These are phyloP conservation scores for Papilio aristodemus DNA, from an alignment of 1,140 invertebrate species.

Conservation along the genomic window DNA sequence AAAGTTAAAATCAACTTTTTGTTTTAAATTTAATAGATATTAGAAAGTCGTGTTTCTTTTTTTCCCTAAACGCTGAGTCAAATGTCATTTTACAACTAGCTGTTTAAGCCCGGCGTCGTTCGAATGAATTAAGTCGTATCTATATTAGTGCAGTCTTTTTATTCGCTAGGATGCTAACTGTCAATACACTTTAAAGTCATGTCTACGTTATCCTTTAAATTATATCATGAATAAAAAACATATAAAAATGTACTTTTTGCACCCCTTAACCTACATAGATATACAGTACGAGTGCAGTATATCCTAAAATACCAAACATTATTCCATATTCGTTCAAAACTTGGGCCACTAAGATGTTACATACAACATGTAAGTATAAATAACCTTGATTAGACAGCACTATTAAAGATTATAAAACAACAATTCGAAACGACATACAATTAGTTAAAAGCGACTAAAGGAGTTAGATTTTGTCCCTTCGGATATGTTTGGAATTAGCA, in stretches of 20 bases:
- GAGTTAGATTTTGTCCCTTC: too few species aligned
- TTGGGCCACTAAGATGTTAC: constrained; percentile 43
- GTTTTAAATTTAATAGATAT: constrained; percentile 36
- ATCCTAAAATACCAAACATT: constrained; percentile 51
- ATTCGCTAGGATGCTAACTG: too few species aligned
- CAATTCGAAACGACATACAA: too few species aligned
- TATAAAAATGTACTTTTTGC: background rate
- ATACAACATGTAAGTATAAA: background rate
- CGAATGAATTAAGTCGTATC: too few species aligned
- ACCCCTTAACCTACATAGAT: constrained; percentile 30
- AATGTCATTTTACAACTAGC: constrained; percentile 34
- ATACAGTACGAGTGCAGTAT: too few species aligned
- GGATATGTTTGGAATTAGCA: too few species aligned
- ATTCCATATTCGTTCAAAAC: constrained; percentile 42
- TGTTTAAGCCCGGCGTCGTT: too few species aligned
- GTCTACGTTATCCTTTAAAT: too few species aligned
- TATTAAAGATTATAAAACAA: background rate
- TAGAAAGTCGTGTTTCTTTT: constrained; percentile 22
- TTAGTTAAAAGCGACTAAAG: too few species aligned
- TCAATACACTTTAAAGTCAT: too few species aligned
- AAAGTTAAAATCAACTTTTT: constrained; percentile 40
- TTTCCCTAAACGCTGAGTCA: background rate
- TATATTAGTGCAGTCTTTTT: too few species aligned
- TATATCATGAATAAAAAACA: background rate
- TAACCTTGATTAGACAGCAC: too few species aligned